These are phyloP conservation scores for Heterodera filipjevi DNA, from an alignment of 2,888 invertebrate species.

Conservation along the genomic window DNA sequence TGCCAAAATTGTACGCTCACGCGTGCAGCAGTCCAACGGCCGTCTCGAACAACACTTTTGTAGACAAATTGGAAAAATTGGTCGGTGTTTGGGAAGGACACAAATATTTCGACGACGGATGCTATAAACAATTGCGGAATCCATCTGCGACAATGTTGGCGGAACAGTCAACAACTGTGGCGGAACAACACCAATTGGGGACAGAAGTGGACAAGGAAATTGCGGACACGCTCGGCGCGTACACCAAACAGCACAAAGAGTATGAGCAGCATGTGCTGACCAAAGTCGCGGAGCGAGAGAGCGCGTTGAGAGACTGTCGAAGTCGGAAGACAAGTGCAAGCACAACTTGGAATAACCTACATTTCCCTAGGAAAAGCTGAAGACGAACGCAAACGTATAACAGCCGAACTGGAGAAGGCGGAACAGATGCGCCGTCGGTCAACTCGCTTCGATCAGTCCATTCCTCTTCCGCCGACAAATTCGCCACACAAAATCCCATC, in stretches of 20 bases:
- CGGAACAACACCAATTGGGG: conserved; percentile 79
- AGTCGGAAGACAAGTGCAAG: background rate
- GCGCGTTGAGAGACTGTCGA: conserved; percentile 12
- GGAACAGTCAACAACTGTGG: conserved; percentile 56
- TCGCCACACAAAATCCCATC: conserved; percentile 27
- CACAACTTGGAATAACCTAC: background rate
- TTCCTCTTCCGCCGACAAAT: background rate
- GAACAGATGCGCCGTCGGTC: conserved; percentile 21
- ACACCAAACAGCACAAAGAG: conserved; percentile 91
- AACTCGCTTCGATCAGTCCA: conserved; percentile 20
- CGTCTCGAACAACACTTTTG: conserved; percentile 65
- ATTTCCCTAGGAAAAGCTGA: conserved; percentile 14
- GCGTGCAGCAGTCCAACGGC: conserved; percentile 75
- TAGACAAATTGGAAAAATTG: conserved; percentile 80
- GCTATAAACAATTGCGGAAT: conserved; percentile 74
- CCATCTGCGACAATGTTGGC: conserved; percentile 70
- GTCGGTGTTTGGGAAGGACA: conserved; percentile 95
- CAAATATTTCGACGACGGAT: conserved; percentile 67
- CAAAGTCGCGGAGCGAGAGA: conserved; percentile 52
- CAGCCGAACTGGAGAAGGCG: conserved; percentile 24
- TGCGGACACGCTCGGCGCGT: conserved; percentile 80
- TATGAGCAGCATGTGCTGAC: conserved; percentile 84
- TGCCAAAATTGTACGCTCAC: conserved; percentile 96
- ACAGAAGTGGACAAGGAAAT: conserved; percentile 79
- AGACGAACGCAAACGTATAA: conserved; percentile 1